phyloP scores from a whole-genome alignment of 2,888 invertebrate species.

The Acanthosepion lycidas region DNA sequence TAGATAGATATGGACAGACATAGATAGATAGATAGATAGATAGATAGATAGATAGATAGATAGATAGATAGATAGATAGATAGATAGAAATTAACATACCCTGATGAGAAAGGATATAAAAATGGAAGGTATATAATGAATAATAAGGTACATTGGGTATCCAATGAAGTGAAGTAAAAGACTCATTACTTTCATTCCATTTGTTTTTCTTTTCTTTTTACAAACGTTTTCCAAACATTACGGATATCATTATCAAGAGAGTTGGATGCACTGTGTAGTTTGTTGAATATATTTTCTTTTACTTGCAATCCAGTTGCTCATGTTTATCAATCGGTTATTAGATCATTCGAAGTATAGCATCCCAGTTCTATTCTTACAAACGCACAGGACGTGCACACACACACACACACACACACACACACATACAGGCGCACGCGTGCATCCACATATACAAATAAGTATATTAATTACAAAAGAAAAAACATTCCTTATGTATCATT shows the following conservation, averaged over 20 bases:
- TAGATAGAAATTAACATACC: no score
- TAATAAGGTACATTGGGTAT: not conserved
- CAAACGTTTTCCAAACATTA: no score
- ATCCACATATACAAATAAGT: not conserved
- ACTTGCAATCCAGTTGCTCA: not conserved
- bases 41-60: no score
- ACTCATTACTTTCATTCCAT: not conserved
- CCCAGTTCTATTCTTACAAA: not conserved
- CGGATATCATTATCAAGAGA: no score
- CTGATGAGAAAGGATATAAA: no score
- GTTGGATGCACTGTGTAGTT: not conserved
- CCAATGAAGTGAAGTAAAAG: not conserved
- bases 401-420: not conserved
- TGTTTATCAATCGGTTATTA: not conserved
- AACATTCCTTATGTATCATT: no score
- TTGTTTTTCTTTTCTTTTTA: no score
- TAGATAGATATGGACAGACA: not conserved
- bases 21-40: no score
- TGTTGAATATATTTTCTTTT: not conserved
- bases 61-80: no score
- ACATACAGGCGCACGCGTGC: not conserved
- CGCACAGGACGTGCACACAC: not conserved
- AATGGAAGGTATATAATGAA: not conserved
- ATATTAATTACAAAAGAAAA: no score
- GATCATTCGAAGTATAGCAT: not conserved